Evolutionary conservation across 2,113 vertebrate species (phyloP).

Genomic region (Elgaria multicarinata): DNA sequence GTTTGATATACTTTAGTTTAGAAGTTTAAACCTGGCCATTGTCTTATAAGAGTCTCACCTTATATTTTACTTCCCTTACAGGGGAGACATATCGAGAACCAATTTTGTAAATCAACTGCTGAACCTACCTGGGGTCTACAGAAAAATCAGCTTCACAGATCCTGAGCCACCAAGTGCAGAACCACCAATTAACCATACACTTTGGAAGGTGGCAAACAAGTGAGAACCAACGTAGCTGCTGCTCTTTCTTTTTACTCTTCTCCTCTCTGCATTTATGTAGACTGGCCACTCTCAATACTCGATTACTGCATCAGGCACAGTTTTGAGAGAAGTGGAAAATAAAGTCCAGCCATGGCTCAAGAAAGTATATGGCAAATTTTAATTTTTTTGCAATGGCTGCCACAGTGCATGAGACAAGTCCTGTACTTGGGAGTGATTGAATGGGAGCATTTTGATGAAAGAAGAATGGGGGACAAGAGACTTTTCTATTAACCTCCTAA

Average conservation of each 20-base stretch:
- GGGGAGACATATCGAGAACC: conserved; percentile 79
- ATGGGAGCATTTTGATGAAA: neutral
- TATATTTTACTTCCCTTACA: conserved; percentile 50
- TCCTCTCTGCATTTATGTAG: neutral
- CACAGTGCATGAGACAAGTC: too few relatives aligned
- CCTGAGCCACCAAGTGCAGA: fast-evolving
- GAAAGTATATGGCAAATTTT: too few relatives aligned
- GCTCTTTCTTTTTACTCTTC: neutral
- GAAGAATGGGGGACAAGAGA: neutral
- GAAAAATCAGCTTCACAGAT: conserved; percentile 66
- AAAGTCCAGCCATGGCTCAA: too few relatives aligned
- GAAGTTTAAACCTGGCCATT: fast-evolving
- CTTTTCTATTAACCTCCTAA: too few relatives aligned
- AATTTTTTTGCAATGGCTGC: too few relatives aligned
- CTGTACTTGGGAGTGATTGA: too few relatives aligned
- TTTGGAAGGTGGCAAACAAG: conserved; percentile 80
- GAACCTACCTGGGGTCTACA: conserved; percentile 78
- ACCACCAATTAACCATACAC: neutral
- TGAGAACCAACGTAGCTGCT: conserved; percentile 50
- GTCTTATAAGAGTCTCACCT: neutral
- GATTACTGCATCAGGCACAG: neutral
- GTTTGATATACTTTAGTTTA: too few relatives aligned
- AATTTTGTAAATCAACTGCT: conserved; percentile 87
- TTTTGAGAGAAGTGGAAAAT: neutral
- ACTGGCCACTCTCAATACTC: neutral